Conservation (phyloP, 1,140 invertebrate species). For the Phortica variegata region DNA sequence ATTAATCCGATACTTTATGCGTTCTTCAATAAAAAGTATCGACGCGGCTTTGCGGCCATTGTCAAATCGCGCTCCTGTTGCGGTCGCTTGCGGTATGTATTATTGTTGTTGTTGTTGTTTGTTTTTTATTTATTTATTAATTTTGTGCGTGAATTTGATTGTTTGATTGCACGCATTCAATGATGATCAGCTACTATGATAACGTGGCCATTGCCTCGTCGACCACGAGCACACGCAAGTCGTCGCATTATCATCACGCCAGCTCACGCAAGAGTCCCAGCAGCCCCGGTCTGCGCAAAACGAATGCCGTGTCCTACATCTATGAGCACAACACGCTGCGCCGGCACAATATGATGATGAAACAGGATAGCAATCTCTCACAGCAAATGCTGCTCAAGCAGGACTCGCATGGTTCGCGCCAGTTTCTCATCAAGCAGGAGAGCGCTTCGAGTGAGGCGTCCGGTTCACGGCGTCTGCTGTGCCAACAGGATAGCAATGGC, state of each 20-base stretch:
- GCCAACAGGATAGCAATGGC: constrained; percentile 55
- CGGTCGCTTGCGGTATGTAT: constrained; percentile 69
- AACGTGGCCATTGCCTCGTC: constrained; percentile 81
- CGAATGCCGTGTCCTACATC: constrained; percentile 73
- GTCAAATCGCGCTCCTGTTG: constrained; percentile 82
- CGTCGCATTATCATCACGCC: constrained; percentile 77
- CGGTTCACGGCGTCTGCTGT: constrained; percentile 40
- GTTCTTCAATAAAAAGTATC: constrained; percentile 95
- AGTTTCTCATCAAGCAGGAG: constrained; percentile 55
- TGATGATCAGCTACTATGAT: constrained; percentile 63
- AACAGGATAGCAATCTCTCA: constrained; percentile 55
- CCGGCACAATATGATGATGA: constrained; percentile 49
- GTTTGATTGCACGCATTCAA: neutral
- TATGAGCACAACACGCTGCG: constrained; percentile 58
- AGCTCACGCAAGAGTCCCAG: constrained; percentile 67
- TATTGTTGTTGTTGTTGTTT: neutral
- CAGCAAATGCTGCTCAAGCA: constrained; percentile 56
- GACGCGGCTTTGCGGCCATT: constrained; percentile 88
- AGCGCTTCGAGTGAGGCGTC: constrained; percentile 51
- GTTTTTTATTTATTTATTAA: too few relatives aligned
- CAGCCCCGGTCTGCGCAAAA: constrained; percentile 64
- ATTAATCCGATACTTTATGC: constrained; percentile 96
- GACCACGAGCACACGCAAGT: constrained; percentile 77
- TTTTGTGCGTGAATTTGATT: neutral
- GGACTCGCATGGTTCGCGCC: constrained; percentile 53